Base-by-base conservation (phyloP, 2,113 vertebrate species). In the Henicopernis longicauda region DNA sequence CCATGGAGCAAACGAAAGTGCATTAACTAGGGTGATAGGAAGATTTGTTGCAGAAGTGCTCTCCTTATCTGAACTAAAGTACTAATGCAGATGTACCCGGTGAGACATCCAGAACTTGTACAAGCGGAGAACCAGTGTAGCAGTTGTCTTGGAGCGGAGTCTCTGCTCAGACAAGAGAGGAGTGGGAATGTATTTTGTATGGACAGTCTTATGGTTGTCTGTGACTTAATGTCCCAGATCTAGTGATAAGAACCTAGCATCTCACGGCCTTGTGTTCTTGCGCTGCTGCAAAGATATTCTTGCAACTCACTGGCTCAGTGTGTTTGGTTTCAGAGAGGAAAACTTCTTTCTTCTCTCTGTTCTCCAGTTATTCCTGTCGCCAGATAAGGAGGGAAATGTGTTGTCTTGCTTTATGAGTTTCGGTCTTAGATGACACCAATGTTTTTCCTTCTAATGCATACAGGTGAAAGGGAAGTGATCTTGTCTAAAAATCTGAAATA, bases 61-160 rank as follows among this genome's bases (percentile, higher is more conserved):
- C 38, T 80, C 49, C 66, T 66, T 80, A 34, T 45, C 54, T 73
- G 63, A 72, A 22, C 44, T 70, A 12, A 72, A 69, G 58, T 44
- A 40, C 23, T 80, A 11, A 84, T 71, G 65, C 25, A 47, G 50
- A 21, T 78, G 20, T 18, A 27, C n/a, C 47, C 52, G 67, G 47
- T 57, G 77, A 78, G 40, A 36, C 47, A 26, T 54, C 27, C 27
- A 27, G 58, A 72, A 42, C n/a, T 9, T 91, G 47, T 31, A n/a
- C n/a, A 29, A 61, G 69, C 0, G 1, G 50, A 49, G 44, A 67
- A 14, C 42, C 36, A 78, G n/a, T 1, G 1, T 54, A 77, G 27
- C 34, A 57, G 22, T 42, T 7, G 3, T 29, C 44, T 83, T 78
- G 21, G 16, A 58, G 42, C 0, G 0, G 15, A 55, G 50, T 26